These are phyloP conservation scores for Enteromius paludinosus DNA, from an alignment of 2,797 vertebrate genomes.

Conservation along the genomic window DNA sequence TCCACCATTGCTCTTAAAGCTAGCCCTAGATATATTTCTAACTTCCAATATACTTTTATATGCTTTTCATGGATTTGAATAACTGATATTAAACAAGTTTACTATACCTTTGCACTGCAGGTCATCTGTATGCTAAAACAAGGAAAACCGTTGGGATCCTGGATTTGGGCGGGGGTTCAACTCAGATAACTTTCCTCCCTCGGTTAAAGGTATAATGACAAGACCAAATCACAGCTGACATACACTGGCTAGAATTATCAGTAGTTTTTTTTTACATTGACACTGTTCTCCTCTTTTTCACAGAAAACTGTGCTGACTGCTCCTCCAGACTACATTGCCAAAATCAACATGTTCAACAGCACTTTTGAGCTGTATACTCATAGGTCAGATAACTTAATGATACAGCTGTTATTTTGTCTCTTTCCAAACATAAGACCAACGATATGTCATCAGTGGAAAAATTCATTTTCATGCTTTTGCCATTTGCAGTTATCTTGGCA, in stretches of 20 bases:
- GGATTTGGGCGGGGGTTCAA: slow-evolving; percentile 96
- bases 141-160: slow-evolving; percentile 90
- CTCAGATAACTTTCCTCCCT: slow-evolving; percentile 97
- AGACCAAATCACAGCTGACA: slow-evolving; percentile 12
- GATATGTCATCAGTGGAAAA: neutral
- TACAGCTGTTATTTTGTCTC: neutral
- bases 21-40: neutral
- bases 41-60: slow-evolving; percentile 58
- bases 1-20: slow-evolving; percentile 47
- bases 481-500: slow-evolving; percentile 90
- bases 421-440: slow-evolving; percentile 7
- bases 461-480: neutral
- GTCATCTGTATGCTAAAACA: slow-evolving; percentile 89
- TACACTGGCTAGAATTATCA: neutral
- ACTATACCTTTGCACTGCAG: slow-evolving; percentile 68
- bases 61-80: slow-evolving; percentile 29
- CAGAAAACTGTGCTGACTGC: slow-evolving; percentile 91
- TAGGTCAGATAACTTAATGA: slow-evolving; percentile 77
- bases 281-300: slow-evolving; percentile 47
- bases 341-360: slow-evolving; percentile 92
- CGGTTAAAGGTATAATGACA: slow-evolving; percentile 83
- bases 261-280: neutral
- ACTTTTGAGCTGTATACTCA: slow-evolving; percentile 95
- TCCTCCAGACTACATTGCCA: slow-evolving; percentile 86
- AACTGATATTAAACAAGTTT: slow-evolving; percentile 8